Evolutionary conservation across 2,888 invertebrate species (phyloP), one percentile per base, ranked within the genome.

Genomic region (Drosophila meridionalis): DNA sequence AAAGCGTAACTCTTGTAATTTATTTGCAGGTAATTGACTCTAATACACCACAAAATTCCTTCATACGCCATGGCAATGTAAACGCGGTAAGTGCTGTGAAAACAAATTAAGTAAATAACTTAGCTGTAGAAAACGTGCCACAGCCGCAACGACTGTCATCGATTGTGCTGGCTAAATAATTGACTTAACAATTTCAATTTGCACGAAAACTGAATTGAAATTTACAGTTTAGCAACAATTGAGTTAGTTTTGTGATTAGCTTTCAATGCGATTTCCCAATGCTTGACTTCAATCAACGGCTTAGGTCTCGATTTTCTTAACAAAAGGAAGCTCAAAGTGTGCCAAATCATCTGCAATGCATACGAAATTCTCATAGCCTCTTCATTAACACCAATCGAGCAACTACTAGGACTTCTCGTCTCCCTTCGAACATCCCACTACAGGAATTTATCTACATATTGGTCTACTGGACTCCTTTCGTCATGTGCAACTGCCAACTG

Each of bases 21-120:
- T 59, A 38, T 42, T 76, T 78, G 26, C 74, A 76, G 75, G 74
- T 74, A 67, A 47, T 61, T 40, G 28, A 47, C 14, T 26, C 14
- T 4, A 30, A 20, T 12, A 30, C 1, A 50, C 48, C 28, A 30
- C 28, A 50, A 26, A 36, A 50, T 64, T 14, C 4, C 63, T 58
- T 4, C 32, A 47, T 38, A 11, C 38, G 3, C 26, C 47, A 34
- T 26, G 12, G 50, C 11, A 38, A 4, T 20, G n/a, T 26, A 43
- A 30, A 14, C 36, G 20, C 26, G 68, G 67, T 67, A 28, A 67
- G 67, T 67, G 45, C 38, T 55, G 45, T 43, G 34, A 42, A 40
- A 20, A 36, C 20, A 66, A 42, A 45, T 56, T 53, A 47, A 20
- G 56, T 38, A 45, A 58, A 45, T 58, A 56, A 42, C 42, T 56